Evolutionary conservation across 2,113 vertebrate genomes (phyloP).

Genomic region (Anarhynchus alexandrinus): DNA sequence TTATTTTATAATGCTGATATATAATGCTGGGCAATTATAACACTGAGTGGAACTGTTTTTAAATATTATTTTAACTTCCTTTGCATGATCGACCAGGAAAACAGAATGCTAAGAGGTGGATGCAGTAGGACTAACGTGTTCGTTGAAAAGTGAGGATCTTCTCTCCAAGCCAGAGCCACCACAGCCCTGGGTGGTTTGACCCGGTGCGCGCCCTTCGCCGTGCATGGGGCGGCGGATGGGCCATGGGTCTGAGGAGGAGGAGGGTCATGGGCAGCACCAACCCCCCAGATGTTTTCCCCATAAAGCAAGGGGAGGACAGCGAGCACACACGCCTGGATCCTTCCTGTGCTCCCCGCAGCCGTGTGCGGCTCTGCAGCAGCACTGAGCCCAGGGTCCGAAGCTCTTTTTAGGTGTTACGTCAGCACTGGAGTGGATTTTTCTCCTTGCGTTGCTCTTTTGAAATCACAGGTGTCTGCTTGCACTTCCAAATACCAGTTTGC

Average conservation of each 20-base stretch:
- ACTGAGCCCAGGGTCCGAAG: rapidly evolving
- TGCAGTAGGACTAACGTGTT: rapidly evolving
- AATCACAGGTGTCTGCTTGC: rapidly evolving
- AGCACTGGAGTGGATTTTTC: not conserved
- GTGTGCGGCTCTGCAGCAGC: rapidly evolving
- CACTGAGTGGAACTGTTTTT: not conserved
- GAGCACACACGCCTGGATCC: rapidly evolving
- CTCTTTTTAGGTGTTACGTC: not conserved
- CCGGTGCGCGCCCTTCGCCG: not conserved
- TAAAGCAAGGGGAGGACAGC: rapidly evolving
- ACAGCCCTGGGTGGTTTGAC: too few relatives aligned
- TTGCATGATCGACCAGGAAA: rapidly evolving
- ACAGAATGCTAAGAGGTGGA: rapidly evolving
- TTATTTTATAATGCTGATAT: not conserved
- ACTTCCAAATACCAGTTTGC: not conserved
- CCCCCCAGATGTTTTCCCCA: rapidly evolving
- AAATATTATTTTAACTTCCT: not conserved
- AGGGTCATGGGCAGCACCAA: too few relatives aligned
- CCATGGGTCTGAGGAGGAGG: too few relatives aligned
- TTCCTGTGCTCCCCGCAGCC: rapidly evolving
- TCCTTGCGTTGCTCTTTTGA: not conserved
- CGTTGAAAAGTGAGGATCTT: rapidly evolving
- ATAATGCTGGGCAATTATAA: not conserved
- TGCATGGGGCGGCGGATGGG: too few relatives aligned
- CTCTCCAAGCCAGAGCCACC: rapidly evolving